These are phyloP conservation scores for Homarus gammarus DNA, from an alignment of 2,888 invertebrate genomes.

Conservation along the genomic window DNA sequence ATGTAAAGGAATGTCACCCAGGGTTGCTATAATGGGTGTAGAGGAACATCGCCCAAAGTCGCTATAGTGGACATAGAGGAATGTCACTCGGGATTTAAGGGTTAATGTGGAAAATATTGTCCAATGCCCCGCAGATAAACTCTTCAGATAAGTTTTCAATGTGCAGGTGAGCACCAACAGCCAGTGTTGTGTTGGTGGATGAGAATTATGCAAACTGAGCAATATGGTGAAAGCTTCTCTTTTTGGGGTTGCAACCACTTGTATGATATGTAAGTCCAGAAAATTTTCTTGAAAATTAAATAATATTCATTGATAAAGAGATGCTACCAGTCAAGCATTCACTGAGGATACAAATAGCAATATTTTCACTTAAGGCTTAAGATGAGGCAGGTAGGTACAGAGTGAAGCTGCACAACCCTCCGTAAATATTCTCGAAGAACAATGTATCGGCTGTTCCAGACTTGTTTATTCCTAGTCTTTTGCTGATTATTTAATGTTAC, in stretches of 20 bases:
- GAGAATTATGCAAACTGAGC: background rate
- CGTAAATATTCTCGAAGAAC: background rate
- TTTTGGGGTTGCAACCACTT: too few relatives aligned
- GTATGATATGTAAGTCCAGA: background rate
- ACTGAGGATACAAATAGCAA: background rate
- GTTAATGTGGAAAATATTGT: too few relatives aligned
- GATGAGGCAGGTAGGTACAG: background rate
- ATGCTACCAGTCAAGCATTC: background rate
- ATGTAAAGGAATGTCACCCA: too few relatives aligned
- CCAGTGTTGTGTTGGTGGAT: too few relatives aligned
- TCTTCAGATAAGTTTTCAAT: too few relatives aligned
- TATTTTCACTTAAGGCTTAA: background rate
- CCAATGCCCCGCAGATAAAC: too few relatives aligned
- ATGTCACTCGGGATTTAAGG: too few relatives aligned
- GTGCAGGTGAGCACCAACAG: too few relatives aligned
- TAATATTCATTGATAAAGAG: background rate
- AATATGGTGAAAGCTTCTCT: background rate
- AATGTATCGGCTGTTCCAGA: background rate
- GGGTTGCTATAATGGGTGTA: too few relatives aligned
- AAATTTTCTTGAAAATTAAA: background rate
- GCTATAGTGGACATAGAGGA: too few relatives aligned
- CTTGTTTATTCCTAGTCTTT: background rate
- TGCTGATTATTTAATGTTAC: conserved; percentile 19
- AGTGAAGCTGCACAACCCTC: background rate
- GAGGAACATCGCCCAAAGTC: too few relatives aligned